Percentiles rank a stretch among this genome's conserved stretches.
These are phyloP conservation scores for Apamea anceps DNA, from an alignment of 2,888 invertebrate genomes.

Conservation along the genomic window DNA sequence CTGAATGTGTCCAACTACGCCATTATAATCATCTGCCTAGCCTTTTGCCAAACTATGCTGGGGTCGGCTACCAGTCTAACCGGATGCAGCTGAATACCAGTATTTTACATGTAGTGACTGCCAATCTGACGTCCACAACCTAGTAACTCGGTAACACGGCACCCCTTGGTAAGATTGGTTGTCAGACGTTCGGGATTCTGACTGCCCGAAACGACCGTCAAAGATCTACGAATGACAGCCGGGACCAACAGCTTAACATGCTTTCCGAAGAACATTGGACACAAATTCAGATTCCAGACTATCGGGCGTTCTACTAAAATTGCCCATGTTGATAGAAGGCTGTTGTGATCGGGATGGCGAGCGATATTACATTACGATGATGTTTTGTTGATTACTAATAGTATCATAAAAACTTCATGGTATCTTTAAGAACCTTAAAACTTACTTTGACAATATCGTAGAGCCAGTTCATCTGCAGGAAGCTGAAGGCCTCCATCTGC, in stretches of 20 bases:
- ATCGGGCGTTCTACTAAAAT: neutral
- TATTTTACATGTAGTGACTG: neutral
- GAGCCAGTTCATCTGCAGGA: conserved; percentile 86
- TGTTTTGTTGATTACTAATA: neutral
- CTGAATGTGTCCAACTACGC: neutral
- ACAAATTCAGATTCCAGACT: neutral
- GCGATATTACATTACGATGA: neutral
- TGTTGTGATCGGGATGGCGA: neutral
- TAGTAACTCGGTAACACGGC: neutral
- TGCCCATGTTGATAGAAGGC: neutral
- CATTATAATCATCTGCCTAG: neutral
- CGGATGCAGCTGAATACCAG: neutral
- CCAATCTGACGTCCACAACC: neutral
- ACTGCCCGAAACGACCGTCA: neutral
- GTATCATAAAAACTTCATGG: neutral
- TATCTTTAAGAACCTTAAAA: neutral
- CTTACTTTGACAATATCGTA: conserved; percentile 81
- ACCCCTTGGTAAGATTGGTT: neutral
- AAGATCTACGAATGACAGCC: neutral
- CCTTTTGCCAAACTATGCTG: neutral
- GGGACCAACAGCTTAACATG: neutral
- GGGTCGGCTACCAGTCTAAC: neutral
- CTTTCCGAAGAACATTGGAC: neutral
- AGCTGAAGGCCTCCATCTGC: conserved; percentile 85
- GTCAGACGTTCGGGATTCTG: neutral